Evolutionary conservation across 2,888 invertebrate species (phyloP), one percentile per base, ranked within the genome.

Genomic region (Tachina fera): DNA sequence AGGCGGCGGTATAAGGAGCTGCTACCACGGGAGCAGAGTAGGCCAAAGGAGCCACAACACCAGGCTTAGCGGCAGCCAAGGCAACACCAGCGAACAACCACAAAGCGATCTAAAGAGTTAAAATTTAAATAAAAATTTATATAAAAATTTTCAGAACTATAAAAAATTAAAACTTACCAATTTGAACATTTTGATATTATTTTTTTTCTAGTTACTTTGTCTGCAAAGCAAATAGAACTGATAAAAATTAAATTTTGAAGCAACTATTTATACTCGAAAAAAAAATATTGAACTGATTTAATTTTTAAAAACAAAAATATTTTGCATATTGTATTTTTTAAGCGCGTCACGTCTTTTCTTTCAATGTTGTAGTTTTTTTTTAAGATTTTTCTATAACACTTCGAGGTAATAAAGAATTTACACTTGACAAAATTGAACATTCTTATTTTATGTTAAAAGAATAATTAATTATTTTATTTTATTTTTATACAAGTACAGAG

Each of bases 61-160:
- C 88, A 10, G 89, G 89, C 39, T 89, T 89, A 81, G 89, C 89
- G 45, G 85, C 83, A 16, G 61, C 83, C 78, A 84, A 76, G 13
- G 89, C 89, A 67, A 89, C 51, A 31, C 89, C 19, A 43, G 88
- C 88, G 22, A 89, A 74, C 68, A 88, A 88, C 80, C 87, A 88
- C 49, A 89, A 45, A 83, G 87, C 79, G 75, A 88, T 79, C 88
- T 88, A 56, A 31, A 63, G 39, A 39, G 45, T 10, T 61, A n/a
- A 60, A 22, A 47, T 9, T 45, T 19, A 16, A 39, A 39, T 6
- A 60, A 56, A 72, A 56, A 1, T 56, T 19, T 39, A 47, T 53
- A n/a, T 41, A 10, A 22, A 16, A 41, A 16, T 60, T 5, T 31
- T 31, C 5, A 6, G 6, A 31, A 31, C 8, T 31, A 53, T 39